Evolutionary conservation across 2,797 vertebrate species (phyloP), one percentile per base, ranked within the genome.

Genomic region (Sebastes baramenuke): DNA sequence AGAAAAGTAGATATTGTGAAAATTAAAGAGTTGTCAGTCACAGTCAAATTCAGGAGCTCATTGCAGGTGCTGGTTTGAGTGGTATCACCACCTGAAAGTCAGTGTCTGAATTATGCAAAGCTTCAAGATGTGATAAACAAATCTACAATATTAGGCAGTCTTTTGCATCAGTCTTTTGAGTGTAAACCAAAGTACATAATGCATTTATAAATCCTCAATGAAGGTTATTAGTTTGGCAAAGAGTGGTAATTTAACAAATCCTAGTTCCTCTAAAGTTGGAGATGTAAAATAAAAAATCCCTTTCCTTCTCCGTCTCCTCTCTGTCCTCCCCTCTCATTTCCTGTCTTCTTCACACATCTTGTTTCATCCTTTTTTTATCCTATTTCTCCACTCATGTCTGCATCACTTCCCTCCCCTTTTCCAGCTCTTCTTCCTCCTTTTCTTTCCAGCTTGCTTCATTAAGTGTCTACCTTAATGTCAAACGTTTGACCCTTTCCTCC

Each of bases 51-150:
- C 34, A 34, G 49, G 3, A 29, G 29, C 20, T 72, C 11, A 42
- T 34, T 64, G 29, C 3, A 34, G n/a, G 13, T 32, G 14, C 55
- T 58, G 46, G 16, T 81, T 65, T 80, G 22, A 74, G 18, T 13
- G 62, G 24, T 73, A 29, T 64, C 20, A 42, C 34, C 6, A 25
- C 42, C n/a, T 54, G 24, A 27, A 66, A 76, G 64, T 52, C 7
- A 65, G 7, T 52, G 25, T 65, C 25, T 78, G 56, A 75, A 78
- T 77, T 76, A 72, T 81, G 42, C 34, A 71, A 67, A 83, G 65
- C 69, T 59, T 61, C 4, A 34, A 58, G 29, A 72, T 62, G 32
- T 72, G 66, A 64, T 14, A 59, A 64, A 18, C 30, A 72, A 67
- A 79, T 60, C 49, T 38, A 32, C 32, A 80, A 72, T 55, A 72